A percentile compares a stretch with the other conserved stretches of the same genome.
Conservation (phyloP, 2,113 vertebrate species). For the Paraplagusia blochii region DNA sequence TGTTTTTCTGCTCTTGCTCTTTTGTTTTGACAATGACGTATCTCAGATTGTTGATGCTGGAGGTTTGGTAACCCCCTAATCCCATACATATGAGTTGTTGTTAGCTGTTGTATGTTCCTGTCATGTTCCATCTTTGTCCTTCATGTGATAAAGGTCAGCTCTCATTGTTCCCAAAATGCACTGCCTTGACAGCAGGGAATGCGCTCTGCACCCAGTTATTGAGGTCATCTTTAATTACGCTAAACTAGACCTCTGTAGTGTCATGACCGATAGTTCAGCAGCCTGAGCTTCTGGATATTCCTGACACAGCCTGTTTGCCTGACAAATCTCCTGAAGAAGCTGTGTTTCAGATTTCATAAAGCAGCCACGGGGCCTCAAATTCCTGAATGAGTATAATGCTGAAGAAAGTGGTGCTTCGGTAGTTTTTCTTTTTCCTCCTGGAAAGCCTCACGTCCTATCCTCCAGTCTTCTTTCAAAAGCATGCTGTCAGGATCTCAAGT, state of each 20-base stretch:
- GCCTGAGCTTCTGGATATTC: not conserved
- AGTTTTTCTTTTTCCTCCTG: not conserved
- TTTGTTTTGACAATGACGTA: too few species aligned
- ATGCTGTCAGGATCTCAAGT: not conserved
- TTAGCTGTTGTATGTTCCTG: too few species aligned
- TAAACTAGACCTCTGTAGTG: not conserved
- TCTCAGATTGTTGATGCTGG: too few species aligned
- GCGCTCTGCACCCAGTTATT: too few species aligned
- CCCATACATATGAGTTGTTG: too few species aligned
- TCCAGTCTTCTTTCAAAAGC: not conserved
- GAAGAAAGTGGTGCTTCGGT: not conserved
- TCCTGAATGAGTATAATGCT: not conserved
- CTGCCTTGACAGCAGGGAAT: too few species aligned
- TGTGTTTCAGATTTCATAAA: constrained; percentile 16
- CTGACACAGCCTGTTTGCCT: constrained; percentile 3
- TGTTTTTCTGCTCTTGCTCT: too few species aligned
- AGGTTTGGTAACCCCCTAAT: too few species aligned
- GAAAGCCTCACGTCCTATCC: not conserved
- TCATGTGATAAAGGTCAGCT: too few species aligned
- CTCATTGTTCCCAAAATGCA: too few species aligned
- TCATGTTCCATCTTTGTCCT: too few species aligned
- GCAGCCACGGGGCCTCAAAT: not conserved
- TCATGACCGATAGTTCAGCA: not conserved
- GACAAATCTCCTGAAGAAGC: constrained; percentile 27
- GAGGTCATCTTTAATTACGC: too few species aligned